Percentiles rank a stretch among this genome's conserved stretches.
Evolutionary conservation across 2,113 vertebrate genomes (phyloP).

Genomic region (Eptesicus fuscus): DNA sequence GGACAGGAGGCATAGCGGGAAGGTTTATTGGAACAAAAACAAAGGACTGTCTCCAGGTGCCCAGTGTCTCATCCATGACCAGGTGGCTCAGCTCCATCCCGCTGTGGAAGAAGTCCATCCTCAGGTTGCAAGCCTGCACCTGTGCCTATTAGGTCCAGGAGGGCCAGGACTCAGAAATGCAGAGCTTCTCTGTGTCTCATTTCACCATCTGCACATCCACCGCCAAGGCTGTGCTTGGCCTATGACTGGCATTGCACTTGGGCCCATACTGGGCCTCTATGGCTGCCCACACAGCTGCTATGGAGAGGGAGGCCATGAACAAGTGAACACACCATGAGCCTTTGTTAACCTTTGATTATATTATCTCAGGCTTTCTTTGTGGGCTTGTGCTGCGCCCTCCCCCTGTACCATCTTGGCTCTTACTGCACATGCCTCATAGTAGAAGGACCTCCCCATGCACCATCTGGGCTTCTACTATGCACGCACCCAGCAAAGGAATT

Average conservation of each 20-base stretch:
- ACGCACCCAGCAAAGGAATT: background rate
- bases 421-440: background rate
- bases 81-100: background rate
- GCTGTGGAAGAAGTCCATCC: background rate
- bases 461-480: background rate
- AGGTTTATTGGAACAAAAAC: background rate
- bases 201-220: background rate
- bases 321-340: background rate
- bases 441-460: background rate
- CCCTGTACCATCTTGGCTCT: background rate
- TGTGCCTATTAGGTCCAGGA: background rate
- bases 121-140: background rate
- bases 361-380: background rate
- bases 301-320: background rate
- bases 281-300: background rate
- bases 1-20: background rate
- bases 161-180: background rate
- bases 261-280: background rate
- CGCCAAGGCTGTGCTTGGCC: no score
- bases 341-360: background rate
- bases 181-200: background rate
- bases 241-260: background rate
- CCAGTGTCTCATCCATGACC: background rate
- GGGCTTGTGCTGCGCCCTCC: background rate
- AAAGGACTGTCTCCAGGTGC: background rate